Base-by-base conservation (phyloP, 1,140 invertebrate genomes). In the Lordiphosa clarofinis region DNA sequence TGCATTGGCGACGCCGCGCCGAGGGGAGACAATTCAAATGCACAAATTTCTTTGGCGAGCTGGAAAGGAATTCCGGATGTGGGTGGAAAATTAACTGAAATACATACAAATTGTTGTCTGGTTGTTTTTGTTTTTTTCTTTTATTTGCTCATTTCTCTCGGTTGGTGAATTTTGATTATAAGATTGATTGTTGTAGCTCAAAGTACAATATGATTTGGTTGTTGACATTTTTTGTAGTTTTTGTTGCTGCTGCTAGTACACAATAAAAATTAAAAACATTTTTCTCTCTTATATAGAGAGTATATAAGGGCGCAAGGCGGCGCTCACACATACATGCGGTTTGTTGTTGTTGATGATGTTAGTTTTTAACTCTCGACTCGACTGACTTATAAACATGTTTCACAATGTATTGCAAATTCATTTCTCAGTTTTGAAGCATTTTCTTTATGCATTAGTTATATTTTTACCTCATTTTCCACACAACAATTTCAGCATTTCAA, bases 391-490 rank as follows among this genome's bases (percentile, higher is more conserved):
- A 76, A 76, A 87, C 87, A 89, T 89, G 87, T 87, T 88, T 89
- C 87, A 87, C 87, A 89, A 88, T 89, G 87, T 71, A 82, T 79
- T 86, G 84, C 59, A 21, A 60, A 55, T 65, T 68, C 35, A 49
- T 71, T 61, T 73, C 49, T 68, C 70, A 61, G 60, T 73, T 66
- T 69, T 69, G 56, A 66, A 81, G 72, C 72, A 82, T 67, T 81
- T 67, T 81, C 64, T 59, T 63, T 71, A 62, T 64, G 54, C 65
- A 55, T 58, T 62, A 54, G 68, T 46, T 66, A 52, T 73, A 38
- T 62, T 65, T 50, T 52, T 59, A 88, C 87, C 87, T 88, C 76
- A 88, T 88, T 88, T 88, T 88, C 87, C 87, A 88, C 87, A 88
- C 87, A 88, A 84, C 87, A 88, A 84, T 75, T 76, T 84, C 78